Evolutionary conservation across 2,888 invertebrate species (phyloP).

Genomic region (Plebejus melissa): DNA sequence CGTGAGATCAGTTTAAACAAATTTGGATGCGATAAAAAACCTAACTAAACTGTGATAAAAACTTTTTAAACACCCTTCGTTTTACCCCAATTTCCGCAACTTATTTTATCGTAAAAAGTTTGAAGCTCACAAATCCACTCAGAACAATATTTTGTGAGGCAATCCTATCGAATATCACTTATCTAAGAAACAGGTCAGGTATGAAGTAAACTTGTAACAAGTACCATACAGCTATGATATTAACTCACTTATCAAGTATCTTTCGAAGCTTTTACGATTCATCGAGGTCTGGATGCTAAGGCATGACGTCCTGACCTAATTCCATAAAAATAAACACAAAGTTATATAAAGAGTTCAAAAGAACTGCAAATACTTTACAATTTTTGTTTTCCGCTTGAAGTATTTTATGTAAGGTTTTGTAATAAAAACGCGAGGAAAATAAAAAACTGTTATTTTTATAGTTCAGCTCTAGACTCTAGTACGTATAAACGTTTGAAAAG

Average conservation of each 20-base stretch:
- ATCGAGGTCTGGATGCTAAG: neutral
- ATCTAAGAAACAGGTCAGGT: neutral
- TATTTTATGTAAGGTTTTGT: neutral
- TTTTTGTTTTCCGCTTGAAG: neutral
- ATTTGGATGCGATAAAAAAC: neutral
- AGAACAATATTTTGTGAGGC: neutral
- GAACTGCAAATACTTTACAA: neutral
- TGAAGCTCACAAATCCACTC: neutral
- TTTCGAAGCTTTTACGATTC: conserved; percentile 22
- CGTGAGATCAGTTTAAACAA: neutral
- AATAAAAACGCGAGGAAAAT: neutral
- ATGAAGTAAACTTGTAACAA: neutral
- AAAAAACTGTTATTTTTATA: neutral
- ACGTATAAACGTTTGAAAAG: conserved; percentile 12
- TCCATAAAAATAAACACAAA: conserved; percentile 9
- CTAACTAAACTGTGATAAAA: neutral
- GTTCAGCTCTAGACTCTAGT: neutral
- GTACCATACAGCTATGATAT: neutral
- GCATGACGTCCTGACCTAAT: conserved; percentile 10
- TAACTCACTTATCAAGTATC: conserved; percentile 17
- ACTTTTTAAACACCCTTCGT: neutral
- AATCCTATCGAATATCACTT: neutral
- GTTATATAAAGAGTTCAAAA: neutral
- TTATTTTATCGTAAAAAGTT: neutral
- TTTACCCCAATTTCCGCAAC: neutral